Conservation (phyloP, 2,888 invertebrate species). For the Miltochrista miniata region DNA sequence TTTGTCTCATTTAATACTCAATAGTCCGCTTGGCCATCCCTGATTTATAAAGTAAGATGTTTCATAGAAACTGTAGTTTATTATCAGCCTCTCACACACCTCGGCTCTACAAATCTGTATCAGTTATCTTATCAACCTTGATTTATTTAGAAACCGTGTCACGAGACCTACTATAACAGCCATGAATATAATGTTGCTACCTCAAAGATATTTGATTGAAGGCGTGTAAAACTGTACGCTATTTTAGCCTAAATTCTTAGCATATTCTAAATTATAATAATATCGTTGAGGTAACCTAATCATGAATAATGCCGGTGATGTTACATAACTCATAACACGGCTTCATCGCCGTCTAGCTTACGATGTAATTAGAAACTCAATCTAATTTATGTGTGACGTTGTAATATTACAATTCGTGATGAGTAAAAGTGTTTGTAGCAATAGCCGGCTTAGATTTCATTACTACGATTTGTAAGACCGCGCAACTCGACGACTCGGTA, state of each 20-base stretch:
- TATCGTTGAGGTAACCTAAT: not conserved
- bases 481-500: not conserved
- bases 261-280: constrained; percentile 4
- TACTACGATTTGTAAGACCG: not conserved
- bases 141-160: constrained; percentile 62
- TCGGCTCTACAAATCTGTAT: constrained; percentile 49
- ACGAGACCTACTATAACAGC: constrained; percentile 33
- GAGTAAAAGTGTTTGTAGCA: not conserved
- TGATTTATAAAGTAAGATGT: not conserved
- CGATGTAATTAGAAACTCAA: not conserved
- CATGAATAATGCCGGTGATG: not conserved
- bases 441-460: not conserved
- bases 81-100: constrained; percentile 38
- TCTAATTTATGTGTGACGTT: not conserved
- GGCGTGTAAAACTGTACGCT: not conserved
- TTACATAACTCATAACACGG: not conserved
- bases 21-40: too few species aligned
- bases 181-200: constrained; percentile 8
- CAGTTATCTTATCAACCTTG: constrained; percentile 66
- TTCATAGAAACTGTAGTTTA: constrained; percentile 4
- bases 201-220: not conserved
- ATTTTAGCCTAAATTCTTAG: constrained; percentile 1
- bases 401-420: not conserved
- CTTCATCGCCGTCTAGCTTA: not conserved
- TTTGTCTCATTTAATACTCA: too few species aligned